These are phyloP conservation scores for Protobothrops mucrosquamatus DNA, from an alignment of 2,113 vertebrate genomes.

Conservation along the genomic window DNA sequence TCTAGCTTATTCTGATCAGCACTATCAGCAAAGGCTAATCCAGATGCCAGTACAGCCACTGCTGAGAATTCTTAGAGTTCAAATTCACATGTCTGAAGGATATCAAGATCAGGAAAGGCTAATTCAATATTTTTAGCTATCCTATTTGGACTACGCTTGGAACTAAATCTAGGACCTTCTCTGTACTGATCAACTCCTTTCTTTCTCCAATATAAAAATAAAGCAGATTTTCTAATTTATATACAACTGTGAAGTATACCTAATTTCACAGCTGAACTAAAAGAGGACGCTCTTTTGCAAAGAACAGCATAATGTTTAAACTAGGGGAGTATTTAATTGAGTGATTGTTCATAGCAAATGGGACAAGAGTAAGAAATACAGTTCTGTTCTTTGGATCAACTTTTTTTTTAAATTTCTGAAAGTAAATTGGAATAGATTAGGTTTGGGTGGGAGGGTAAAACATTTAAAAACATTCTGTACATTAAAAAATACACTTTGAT, in stretches of 20 bases:
- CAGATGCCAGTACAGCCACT: not conserved
- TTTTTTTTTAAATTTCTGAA: not conserved
- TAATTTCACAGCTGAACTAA: no score
- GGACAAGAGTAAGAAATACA: not conserved
- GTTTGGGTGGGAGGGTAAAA: no score
- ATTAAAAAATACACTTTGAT: no score
- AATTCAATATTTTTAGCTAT: not conserved
- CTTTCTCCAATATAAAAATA: not conserved
- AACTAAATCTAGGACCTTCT: not conserved
- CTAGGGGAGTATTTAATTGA: not conserved
- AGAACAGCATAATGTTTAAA: no score
- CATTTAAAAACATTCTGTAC: no score
- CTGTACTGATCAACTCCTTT: not conserved
- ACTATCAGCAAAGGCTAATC: not conserved
- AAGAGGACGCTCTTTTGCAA: not conserved
- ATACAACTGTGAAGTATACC: not conserved
- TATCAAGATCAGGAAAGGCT: no score
- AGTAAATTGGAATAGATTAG: no score
- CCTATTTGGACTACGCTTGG: not conserved
- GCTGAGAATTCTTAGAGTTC: not conserved
- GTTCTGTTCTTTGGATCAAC: not conserved
- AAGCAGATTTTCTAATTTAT: not conserved
- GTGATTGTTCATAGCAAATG: not conserved
- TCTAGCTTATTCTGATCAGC: not conserved
- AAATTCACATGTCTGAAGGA: not conserved